Evolutionary conservation across 2,888 invertebrate genomes (phyloP).

Genomic region (Oeneis ivallda): DNA sequence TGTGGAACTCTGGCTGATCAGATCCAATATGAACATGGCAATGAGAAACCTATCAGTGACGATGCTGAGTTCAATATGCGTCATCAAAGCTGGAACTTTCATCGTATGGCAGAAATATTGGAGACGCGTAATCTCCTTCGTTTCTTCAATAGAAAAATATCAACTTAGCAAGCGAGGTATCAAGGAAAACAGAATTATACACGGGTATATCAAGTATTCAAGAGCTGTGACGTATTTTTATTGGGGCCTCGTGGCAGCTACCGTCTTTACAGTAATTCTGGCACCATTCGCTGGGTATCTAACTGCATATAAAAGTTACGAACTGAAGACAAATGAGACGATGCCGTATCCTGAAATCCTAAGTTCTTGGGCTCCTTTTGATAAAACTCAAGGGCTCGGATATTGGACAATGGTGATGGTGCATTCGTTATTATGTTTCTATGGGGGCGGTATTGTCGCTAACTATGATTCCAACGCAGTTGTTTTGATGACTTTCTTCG

Average conservation of each 20-base stretch:
- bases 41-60: constrained; percentile 62
- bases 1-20: constrained; percentile 62
- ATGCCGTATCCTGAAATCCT: constrained; percentile 64
- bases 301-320: constrained; percentile 48
- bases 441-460: constrained; percentile 68
- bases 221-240: constrained; percentile 62
- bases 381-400: constrained; percentile 57
- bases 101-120: constrained; percentile 60
- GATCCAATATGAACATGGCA: constrained; percentile 55
- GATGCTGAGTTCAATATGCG: constrained; percentile 65
- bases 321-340: constrained; percentile 50
- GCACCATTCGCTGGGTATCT: constrained; percentile 57
- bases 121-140: constrained; percentile 54
- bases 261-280: constrained; percentile 58
- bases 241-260: constrained; percentile 58
- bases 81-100: constrained; percentile 61
- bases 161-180: constrained; percentile 51
- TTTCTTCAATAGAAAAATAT: constrained; percentile 53
- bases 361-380: constrained; percentile 69
- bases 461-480: constrained; percentile 68
- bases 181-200: constrained; percentile 47
- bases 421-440: constrained; percentile 59
- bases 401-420: constrained; percentile 55
- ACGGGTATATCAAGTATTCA: constrained; percentile 59
- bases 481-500: constrained; percentile 67